Evolutionary conservation across 2,113 vertebrate genomes (phyloP), one percentile per base, ranked within the genome.

Genomic region (Nipponia nippon): DNA sequence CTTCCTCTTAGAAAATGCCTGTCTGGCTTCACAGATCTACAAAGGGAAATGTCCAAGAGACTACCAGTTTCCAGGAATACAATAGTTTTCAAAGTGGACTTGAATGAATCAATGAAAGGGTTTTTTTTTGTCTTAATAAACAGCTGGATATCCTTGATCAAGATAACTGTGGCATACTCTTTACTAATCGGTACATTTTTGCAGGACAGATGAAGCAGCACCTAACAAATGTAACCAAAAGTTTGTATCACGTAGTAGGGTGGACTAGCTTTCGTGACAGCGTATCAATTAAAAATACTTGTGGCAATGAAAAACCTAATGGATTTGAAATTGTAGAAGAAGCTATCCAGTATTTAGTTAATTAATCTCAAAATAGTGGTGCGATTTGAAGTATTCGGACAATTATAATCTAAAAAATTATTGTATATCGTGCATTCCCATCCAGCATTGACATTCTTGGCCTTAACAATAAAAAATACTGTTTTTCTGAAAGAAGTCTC

Each of bases 21-120:
- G 30, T 78, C 98, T 47, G 97, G 99, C 71, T 87, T 96, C 63
- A 98, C 97, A 72, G 98, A 98, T 86, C 93, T 97, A 23, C 97
- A 98, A 87, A 97, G 98, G 59, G 93, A 98, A 78, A 83, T 75
- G 50, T 98, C 99, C 94, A 99, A 99, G 84, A 96, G 93, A 98
- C 52, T 99, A 99, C 89, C 40, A 40, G 92, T 50, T 98, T 99
- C 13, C 98, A 98, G 86, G 98, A 99, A 84, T 99, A 98, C 75
- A 98, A 98, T 67, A 87, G 40, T 53, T 96, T 99, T 69, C 99
- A 99, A 96, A 97, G 94, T 13, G 98, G 98, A 77, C 96, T 99
- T 38, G 98, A 99, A 53, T 90, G 98, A n/a, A 83, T 99, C 40
- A 98, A 97, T 84, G 21, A 90, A 98, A 97, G 80, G 18, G 86